phyloP scores from a whole-genome alignment of 2,888 invertebrate species.

The Apomyelois bistriatella region DNA sequence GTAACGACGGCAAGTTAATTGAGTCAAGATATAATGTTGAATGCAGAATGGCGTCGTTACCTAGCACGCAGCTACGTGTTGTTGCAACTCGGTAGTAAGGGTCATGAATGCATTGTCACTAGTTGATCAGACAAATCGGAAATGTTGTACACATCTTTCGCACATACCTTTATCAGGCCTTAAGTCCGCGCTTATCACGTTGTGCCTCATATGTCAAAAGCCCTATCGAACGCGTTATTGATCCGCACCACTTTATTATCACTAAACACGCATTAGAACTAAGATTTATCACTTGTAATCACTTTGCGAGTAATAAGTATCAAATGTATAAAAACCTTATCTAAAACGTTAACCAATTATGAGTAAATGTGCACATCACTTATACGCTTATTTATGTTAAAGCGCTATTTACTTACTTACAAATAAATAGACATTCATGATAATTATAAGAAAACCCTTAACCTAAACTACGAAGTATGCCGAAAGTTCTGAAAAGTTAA shows the following conservation, averaged over 20 bases:
- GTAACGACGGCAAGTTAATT: no score
- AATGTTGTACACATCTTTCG: neutral
- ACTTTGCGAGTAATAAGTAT: slow-evolving; percentile 77
- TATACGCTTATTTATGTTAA: slow-evolving; percentile 60
- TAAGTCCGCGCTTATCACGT: slow-evolving; percentile 44
- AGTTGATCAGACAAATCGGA: neutral
- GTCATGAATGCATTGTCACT: no score
- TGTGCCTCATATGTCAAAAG: slow-evolving; percentile 25
- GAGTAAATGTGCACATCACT: slow-evolving; percentile 69
- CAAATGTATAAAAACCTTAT: slow-evolving; percentile 78
- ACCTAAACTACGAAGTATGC: slow-evolving; percentile 57
- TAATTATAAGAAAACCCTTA: slow-evolving; percentile 65
- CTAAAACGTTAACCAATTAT: slow-evolving; percentile 63
- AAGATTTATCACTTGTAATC: slow-evolving; percentile 76
- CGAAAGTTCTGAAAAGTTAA: slow-evolving; percentile 41
- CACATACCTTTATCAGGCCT: neutral
- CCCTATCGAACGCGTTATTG: slow-evolving; percentile 41
- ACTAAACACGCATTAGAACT: slow-evolving; percentile 67
- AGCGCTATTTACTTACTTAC: slow-evolving; percentile 64
- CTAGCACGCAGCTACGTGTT: no score
- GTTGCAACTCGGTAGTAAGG: no score
- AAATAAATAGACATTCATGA: slow-evolving; percentile 74
- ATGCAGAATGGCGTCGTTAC: no score
- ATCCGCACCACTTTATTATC: slow-evolving; percentile 72
- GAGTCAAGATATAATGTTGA: no score